phyloP scores from a whole-genome alignment of 2,797 vertebrate species.

The Myiothlypis chrysogaster region DNA sequence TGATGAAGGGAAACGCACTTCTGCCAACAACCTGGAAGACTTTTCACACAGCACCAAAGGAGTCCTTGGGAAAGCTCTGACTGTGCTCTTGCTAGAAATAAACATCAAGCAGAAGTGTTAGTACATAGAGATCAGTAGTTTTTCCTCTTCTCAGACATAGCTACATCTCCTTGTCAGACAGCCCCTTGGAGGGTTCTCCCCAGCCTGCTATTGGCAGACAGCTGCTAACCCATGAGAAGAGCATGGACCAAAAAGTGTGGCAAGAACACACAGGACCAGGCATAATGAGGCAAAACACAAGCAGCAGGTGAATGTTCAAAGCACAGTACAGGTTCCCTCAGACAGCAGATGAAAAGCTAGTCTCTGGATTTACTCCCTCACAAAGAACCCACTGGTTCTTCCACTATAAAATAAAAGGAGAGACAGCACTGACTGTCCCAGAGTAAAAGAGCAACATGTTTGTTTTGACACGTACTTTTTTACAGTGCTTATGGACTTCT shows the following conservation, averaged over 20 bases:
- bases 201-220: not conserved
- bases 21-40: not conserved
- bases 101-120: constrained; percentile 9
- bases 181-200: not conserved
- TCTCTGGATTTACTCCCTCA: not conserved
- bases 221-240: not conserved
- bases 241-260: rapidly evolving
- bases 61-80: constrained; percentile 23
- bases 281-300: not conserved
- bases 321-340: not conserved
- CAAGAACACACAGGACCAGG: not conserved
- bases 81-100: constrained; percentile 29
- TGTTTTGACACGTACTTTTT: not conserved
- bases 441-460: not conserved
- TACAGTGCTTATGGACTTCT: not conserved
- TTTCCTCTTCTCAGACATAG: not conserved
- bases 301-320: not conserved
- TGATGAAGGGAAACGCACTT: not conserved
- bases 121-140: not conserved
- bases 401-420: not conserved
- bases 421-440: not conserved
- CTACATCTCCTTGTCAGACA: not conserved
- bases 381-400: not conserved
- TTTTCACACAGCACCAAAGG: not conserved
- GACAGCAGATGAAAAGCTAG: not conserved